Conservation (phyloP, 2,113 vertebrate species). For the Corythornis cristatus region DNA sequence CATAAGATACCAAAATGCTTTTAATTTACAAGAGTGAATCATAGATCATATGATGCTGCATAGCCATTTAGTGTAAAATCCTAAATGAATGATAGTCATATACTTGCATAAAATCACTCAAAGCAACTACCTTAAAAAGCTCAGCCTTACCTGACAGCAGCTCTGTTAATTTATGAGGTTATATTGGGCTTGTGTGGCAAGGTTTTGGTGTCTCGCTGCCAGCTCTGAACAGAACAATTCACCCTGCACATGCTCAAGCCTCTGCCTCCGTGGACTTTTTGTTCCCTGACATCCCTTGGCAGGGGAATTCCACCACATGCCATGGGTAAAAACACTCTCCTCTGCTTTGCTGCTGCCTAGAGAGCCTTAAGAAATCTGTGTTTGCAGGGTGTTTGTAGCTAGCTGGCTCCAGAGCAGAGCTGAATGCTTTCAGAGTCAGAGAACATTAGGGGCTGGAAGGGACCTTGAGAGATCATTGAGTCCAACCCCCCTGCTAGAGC, state of each 20-base stretch:
- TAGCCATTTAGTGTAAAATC: not conserved
- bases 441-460: too few relatives aligned
- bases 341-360: not conserved
- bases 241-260: not conserved
- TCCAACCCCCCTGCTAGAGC: too few relatives aligned
- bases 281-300: not conserved
- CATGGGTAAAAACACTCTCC: fast-evolving
- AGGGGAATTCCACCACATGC: not conserved
- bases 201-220: not conserved
- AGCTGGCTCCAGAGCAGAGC: fast-evolving
- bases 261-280: not conserved
- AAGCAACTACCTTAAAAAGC: not conserved
- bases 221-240: not conserved
- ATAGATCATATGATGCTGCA: not conserved
- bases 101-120: not conserved
- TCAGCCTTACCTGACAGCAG: not conserved
- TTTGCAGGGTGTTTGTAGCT: not conserved
- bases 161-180: not conserved
- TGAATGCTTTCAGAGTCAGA: not conserved
- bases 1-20: not conserved
- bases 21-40: not conserved
- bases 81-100: not conserved
- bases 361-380: not conserved
- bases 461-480: too few relatives aligned
- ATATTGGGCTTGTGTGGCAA: not conserved